Conservation (phyloP, 1,140 invertebrate species). For the Hyposmocoma kahamanoa region DNA sequence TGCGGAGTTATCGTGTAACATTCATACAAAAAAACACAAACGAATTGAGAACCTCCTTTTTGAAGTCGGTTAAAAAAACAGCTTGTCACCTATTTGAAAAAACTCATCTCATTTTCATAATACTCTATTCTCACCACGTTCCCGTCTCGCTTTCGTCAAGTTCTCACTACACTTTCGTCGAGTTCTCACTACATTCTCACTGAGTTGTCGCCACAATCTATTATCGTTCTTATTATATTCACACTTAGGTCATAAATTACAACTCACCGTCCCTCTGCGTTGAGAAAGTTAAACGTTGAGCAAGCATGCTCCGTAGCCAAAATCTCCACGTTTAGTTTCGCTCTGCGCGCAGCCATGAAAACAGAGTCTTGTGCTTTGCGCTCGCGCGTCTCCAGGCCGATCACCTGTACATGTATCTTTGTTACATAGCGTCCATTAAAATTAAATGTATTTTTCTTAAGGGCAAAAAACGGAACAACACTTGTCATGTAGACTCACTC, state of each 20-base stretch:
- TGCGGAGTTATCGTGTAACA: too few species aligned
- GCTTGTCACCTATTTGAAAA: background rate
- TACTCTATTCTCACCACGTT: too few species aligned
- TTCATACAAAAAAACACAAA: too few species aligned
- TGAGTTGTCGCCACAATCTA: background rate
- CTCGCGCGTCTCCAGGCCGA: constrained; percentile 42
- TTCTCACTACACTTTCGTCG: background rate
- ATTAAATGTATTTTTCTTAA: too few species aligned
- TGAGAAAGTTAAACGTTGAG: constrained; percentile 89
- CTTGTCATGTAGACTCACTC: too few species aligned
- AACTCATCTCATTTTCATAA: background rate
- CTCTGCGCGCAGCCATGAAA: constrained; percentile 24
- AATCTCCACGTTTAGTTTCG: constrained; percentile 79
- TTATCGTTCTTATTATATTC: background rate
- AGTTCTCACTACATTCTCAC: background rate
- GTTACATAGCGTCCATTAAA: too few species aligned
- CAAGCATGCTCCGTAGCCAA: constrained; percentile 84
- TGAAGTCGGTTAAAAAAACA: background rate
- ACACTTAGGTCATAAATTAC: background rate
- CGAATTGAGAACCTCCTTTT: too few species aligned
- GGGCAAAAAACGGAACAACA: too few species aligned
- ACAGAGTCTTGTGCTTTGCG: constrained; percentile 22
- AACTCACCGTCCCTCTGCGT: constrained; percentile 82
- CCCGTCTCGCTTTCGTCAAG: background rate
- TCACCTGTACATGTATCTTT: too few species aligned